Evolutionary conservation across 2,888 invertebrate species (phyloP), one percentile per base, ranked within the genome.

Genomic region (Torymus aiolomorphi): DNA sequence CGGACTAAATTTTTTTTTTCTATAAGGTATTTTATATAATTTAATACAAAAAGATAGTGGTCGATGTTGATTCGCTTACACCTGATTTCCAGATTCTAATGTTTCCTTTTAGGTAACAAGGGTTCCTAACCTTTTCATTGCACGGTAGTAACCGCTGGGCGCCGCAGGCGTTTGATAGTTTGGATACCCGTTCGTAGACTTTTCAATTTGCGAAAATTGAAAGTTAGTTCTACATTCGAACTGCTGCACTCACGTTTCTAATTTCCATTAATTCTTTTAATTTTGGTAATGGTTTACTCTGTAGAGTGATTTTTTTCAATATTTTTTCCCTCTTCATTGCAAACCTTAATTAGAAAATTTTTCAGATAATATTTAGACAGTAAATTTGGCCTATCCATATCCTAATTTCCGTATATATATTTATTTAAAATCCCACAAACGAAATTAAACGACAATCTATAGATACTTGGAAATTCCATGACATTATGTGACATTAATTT

Each of bases 191-290:
- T 24, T 24, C 24, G 24, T 16, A 57, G 59, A 75, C 59, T 66
- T 59, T 75, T 66, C 74, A 75, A 75, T 75, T 66, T 75, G 54
- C 14, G 20, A 57, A 57, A 74, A 74, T 74, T 74, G 57, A 20
- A 74, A 57, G 57, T 65, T 65, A 54, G 42, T 18, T 65, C 18
- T 31, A 31, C 65, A 56, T 65, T 74, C 65, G 57, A 69, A 69
- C 16, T 57, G 10, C n/a, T 24, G 31, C 14, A 1, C 54, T 13
- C 31, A 54, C 10, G 14, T 31, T 13, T 1, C 20, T 63, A 12
- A 63, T 31, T 73, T 16, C 24, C 16, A 62, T 54, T 73, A 24
- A 54, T 31, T 63, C 54, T 65, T 63, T 74, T 74, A 74, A 74
- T 65, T 65, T 65, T 8, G 10, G 31, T 74, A 42, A 65, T 56